Conservation (phyloP, 2,113 vertebrate species). For the Microcebus tavaratra region DNA sequence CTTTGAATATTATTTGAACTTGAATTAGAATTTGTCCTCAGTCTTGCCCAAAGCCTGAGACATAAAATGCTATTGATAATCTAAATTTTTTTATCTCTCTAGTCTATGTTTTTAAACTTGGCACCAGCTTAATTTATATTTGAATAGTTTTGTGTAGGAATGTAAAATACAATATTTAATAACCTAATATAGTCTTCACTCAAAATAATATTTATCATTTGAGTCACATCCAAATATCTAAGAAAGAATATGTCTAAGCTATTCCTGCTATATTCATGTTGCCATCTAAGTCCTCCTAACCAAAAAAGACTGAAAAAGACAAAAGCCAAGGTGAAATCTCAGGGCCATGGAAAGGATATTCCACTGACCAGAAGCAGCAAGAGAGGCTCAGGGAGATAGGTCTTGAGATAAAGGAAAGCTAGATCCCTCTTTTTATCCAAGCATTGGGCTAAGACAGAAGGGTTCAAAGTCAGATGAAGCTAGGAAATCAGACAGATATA, state of each 20-base stretch:
- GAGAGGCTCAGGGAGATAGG: neutral
- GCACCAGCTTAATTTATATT: neutral
- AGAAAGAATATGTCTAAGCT: neutral
- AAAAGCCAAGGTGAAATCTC: neutral
- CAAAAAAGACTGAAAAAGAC: neutral
- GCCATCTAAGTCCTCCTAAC: neutral
- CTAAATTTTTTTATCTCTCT: neutral
- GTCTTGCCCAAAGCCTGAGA: neutral
- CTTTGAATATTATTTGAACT: neutral
- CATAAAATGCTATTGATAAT: neutral
- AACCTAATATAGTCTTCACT: neutral
- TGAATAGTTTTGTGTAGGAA: neutral
- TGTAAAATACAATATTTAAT: neutral
- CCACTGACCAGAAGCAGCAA: neutral
- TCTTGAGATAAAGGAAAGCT: neutral
- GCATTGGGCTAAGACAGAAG: neutral
- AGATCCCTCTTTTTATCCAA: neutral
- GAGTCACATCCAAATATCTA: neutral
- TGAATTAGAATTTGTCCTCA: neutral
- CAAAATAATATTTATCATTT: slow-evolving; percentile 10
- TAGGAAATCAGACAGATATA: neutral
- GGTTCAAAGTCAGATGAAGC: neutral
- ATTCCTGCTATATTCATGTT: neutral
- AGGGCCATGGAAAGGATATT: neutral
- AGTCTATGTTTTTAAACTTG: neutral